phyloP scores from a whole-genome alignment of 2,113 vertebrate species.

The Neolamprologus brichardi region DNA sequence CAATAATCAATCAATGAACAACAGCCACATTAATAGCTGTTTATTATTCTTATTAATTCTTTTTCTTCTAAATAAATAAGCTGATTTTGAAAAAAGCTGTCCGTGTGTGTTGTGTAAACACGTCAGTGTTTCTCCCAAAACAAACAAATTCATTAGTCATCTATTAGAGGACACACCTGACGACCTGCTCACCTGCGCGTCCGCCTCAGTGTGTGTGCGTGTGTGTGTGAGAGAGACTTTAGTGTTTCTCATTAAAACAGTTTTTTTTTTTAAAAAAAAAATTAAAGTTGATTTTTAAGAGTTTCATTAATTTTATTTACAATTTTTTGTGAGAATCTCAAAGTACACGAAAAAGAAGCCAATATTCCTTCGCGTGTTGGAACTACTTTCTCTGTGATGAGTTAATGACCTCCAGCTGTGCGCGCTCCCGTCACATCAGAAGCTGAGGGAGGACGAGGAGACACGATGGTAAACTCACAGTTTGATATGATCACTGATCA shows the following conservation, averaged over 20 bases:
- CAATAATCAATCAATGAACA: not conserved
- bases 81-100: not conserved
- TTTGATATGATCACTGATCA: not conserved
- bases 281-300: not conserved
- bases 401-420: conserved; percentile 20
- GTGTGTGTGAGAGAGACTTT: rapidly evolving
- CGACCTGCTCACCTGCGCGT: not conserved
- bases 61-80: not conserved
- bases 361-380: not conserved
- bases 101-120: conserved; percentile 22
- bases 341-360: not conserved
- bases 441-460: not conserved
- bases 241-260: not conserved
- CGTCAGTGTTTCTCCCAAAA: conserved; percentile 53
- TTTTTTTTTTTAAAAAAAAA: not conserved
- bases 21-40: not conserved
- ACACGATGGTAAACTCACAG: conserved; percentile 7
- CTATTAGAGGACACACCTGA: conserved; percentile 23
- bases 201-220: not conserved
- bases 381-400: not conserved
- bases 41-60: not conserved
- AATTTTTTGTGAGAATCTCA: not conserved
- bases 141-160: conserved; percentile 63
- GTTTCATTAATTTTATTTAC: not conserved
- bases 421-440: not conserved